Evolutionary conservation across 2,113 vertebrate genomes (phyloP).

Genomic region (Hydrolagus affinis): DNA sequence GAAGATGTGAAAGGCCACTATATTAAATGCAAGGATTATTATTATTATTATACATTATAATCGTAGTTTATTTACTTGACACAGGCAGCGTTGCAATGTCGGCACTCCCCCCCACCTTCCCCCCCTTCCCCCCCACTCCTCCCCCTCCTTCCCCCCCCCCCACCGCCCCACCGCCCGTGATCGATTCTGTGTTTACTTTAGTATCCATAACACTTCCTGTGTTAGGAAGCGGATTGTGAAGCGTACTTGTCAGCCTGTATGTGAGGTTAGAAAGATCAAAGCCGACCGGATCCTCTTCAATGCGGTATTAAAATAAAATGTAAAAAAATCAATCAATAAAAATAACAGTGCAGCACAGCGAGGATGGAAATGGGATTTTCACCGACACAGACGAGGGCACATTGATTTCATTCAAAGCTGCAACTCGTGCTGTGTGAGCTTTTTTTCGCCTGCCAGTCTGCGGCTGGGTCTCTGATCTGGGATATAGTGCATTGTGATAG

Average conservation of each 20-base stretch:
- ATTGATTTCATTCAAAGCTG: constrained; percentile 8
- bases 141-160: background rate
- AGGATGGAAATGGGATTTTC: background rate
- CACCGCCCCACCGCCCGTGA: too few relatives aligned
- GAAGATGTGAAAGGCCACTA: too few relatives aligned
- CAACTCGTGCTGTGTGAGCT: constrained; percentile 6
- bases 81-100: background rate
- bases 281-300: too few relatives aligned
- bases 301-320: too few relatives aligned
- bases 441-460: background rate
- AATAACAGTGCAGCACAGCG: background rate
- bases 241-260: background rate
- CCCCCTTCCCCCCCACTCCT: background rate
- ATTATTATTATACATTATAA: background rate
- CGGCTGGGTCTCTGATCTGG: background rate
- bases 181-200: background rate
- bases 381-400: too few relatives aligned
- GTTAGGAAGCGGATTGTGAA: background rate
- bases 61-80: background rate
- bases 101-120: background rate
- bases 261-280: too few relatives aligned
- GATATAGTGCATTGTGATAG: constrained; percentile 22
- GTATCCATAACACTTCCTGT: background rate
- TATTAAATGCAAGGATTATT: too few relatives aligned
- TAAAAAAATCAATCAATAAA: too few relatives aligned